Evolutionary conservation across 2,888 invertebrate genomes (phyloP).

Genomic region (Drosophila atripex): DNA sequence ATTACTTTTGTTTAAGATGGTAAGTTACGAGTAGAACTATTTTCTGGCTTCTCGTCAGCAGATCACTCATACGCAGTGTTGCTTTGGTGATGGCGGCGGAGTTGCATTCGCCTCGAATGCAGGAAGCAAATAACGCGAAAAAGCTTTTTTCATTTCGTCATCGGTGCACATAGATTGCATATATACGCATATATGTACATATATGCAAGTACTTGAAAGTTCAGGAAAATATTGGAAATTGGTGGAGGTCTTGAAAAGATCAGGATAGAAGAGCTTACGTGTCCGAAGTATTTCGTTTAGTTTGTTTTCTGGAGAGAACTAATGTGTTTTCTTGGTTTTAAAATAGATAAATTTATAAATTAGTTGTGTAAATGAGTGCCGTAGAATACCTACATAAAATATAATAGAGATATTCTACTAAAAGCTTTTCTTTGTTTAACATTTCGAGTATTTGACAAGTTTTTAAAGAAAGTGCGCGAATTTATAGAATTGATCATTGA

Average conservation of each 20-base stretch:
- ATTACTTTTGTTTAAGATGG: conserved; percentile 67
- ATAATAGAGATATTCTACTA: conserved; percentile 11
- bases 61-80: conserved; percentile 49
- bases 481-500: neutral
- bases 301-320: too few relatives aligned
- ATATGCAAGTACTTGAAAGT: conserved; percentile 41
- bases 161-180: conserved; percentile 36
- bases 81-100: conserved; percentile 36
- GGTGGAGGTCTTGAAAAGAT: conserved; percentile 1
- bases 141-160: conserved; percentile 70
- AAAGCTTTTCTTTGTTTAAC: conserved; percentile 42
- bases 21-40: conserved; percentile 33
- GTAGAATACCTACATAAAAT: neutral
- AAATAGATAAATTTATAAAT: conserved; percentile 13
- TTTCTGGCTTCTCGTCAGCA: conserved; percentile 8
- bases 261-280: neutral
- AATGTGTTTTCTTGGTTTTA: neutral
- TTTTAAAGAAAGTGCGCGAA: conserved; percentile 11
- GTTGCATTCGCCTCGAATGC: conserved; percentile 56
- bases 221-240: conserved; percentile 46
- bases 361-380: neutral
- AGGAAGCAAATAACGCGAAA: conserved; percentile 58
- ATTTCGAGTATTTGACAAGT: conserved; percentile 34
- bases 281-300: neutral
- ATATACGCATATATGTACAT: conserved; percentile 18